Base-by-base conservation (phyloP, 2,888 invertebrate species). In the Bembecia ichneumoniformis region DNA sequence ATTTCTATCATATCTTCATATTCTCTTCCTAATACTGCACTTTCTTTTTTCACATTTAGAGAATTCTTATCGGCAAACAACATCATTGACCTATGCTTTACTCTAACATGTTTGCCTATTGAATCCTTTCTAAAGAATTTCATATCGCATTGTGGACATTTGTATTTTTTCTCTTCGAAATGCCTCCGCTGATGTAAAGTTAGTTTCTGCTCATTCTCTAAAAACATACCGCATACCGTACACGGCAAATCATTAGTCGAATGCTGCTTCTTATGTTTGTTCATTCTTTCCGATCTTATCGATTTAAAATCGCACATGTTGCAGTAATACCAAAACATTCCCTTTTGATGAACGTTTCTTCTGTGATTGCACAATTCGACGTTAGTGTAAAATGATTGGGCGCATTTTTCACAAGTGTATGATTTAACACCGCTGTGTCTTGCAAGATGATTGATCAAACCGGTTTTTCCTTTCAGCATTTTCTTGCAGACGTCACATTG, bases 331-430 rank as follows among this genome's bases (percentile, higher is more conserved):
- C 53, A 52, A 36, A 64, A 64, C 7, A 56, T 56, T 15, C 64
- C 58, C 16, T 59, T 72, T 5, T 59, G 57, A 54, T 83, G 83
- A 1, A 63, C 66, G 36, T 55, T 65, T 2, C 63, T 58, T 50
- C 59, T 71, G 47, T 84, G 84, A 45, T 76, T 80, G 7, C 69
- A 67, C 0, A 86, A 61, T 52, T 82, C 83, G 0, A 70, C 60
- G 1, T 59, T 47, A 0, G 80, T 77, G 47, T 60, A 81, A 51
- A 79, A 84, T 14, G 75, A 64, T 4, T 71, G 64, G 0, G 78
- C 75, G 56, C 84, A 86, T 11, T 60, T 60, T 48, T 83, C 83
- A 61, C 84, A 84, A 0, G 77, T 66, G 49, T 55, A 79, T 0
- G 69, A 60, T 51, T 75, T 81, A 0, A 72, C 56, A 1, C 75